Conservation (phyloP, 2,113 vertebrate genomes). For the Pelecanus crispus region DNA sequence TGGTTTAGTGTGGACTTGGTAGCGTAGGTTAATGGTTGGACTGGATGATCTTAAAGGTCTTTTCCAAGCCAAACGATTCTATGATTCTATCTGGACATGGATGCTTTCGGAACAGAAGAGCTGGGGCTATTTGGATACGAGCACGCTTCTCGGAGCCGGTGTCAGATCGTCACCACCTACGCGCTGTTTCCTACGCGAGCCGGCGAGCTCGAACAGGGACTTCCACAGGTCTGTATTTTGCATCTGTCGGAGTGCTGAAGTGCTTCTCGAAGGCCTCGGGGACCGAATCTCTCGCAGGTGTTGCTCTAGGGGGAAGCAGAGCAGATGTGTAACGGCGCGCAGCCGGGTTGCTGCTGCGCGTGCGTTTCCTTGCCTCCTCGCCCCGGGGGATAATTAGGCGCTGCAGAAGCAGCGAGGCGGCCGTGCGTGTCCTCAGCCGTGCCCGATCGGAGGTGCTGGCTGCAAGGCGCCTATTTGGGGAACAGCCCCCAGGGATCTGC, state of each 20-base stretch:
- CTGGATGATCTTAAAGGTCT: too few relatives aligned
- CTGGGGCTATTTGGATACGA: fast-evolving
- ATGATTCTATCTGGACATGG: fast-evolving
- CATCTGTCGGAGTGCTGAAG: background rate
- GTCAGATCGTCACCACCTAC: background rate
- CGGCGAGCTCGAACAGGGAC: fast-evolving
- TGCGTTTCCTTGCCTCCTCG: background rate
- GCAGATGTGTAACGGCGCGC: background rate
- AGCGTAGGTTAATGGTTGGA: too few relatives aligned
- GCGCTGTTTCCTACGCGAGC: fast-evolving
- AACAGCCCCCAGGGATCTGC: background rate
- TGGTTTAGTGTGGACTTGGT: too few relatives aligned
- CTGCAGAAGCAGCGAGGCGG: background rate
- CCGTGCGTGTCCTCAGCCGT: background rate
- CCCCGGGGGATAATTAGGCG: background rate
- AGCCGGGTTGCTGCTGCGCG: fast-evolving
- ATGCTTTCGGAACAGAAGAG: background rate
- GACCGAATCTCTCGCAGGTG: background rate
- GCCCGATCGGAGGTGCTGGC: background rate
- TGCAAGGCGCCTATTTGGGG: background rate
- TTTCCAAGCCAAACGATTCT: too few relatives aligned
- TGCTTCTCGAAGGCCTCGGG: background rate
- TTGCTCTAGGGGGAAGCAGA: background rate
- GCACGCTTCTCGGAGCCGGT: fast-evolving
- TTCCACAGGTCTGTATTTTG: background rate